A percentile compares a stretch with the other conserved stretches of the same genome.
Evolutionary conservation across 2,113 vertebrate genomes (phyloP).

Genomic region (Leucoraja erinaceus): DNA sequence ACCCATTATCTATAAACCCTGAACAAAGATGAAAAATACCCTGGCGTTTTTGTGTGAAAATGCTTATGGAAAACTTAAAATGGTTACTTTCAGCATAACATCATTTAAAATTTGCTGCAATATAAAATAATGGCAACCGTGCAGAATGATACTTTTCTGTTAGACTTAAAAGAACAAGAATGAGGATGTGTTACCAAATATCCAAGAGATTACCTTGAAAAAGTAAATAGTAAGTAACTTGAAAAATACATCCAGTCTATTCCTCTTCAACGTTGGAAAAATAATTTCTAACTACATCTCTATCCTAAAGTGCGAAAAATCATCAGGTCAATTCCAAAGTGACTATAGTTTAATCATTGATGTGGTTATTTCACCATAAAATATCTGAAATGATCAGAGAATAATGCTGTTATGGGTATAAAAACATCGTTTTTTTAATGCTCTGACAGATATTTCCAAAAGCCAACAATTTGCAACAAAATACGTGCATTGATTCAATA

Average conservation of each 20-base stretch:
- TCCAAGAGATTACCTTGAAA: not conserved
- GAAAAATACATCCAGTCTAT: not conserved
- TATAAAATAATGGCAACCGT: not conserved
- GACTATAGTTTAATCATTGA: not conserved
- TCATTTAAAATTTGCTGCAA: not conserved
- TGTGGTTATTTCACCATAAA: not conserved
- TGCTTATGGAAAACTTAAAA: not conserved
- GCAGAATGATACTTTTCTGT: not conserved
- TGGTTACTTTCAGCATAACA: not conserved
- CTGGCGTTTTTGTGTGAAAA: conserved; percentile 18
- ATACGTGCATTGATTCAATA: not conserved
- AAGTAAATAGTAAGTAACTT: not conserved
- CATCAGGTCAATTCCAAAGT: not conserved
- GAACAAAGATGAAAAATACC: not conserved
- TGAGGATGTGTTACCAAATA: not conserved
- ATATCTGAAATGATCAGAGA: not conserved
- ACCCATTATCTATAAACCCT: conserved; percentile 31
- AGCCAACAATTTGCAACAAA: not conserved
- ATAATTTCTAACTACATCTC: not conserved
- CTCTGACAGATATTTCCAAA: not conserved
- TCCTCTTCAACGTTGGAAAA: not conserved
- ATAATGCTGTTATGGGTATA: not conserved
- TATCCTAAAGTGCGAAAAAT: not conserved
- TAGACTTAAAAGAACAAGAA: not conserved
- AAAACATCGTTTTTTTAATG: not conserved